These are phyloP conservation scores for Neosalanx taihuensis DNA, from an alignment of 2,797 vertebrate genomes.

Conservation along the genomic window DNA sequence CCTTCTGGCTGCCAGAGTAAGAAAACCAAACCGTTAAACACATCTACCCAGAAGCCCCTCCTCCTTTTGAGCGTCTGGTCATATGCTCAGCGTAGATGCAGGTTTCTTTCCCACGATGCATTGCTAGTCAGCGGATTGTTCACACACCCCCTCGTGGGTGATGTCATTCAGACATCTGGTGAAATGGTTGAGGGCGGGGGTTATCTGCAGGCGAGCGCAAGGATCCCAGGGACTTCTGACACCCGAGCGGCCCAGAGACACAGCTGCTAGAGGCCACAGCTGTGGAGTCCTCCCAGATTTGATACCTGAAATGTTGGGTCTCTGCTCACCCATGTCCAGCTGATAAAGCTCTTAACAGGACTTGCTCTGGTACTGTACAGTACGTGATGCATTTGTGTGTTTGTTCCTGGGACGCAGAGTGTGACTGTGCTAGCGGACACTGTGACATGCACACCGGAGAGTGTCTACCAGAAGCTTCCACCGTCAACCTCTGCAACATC, in stretches of 20 bases:
- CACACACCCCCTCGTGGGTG: conserved; percentile 49
- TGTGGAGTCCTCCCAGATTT: conserved; percentile 35
- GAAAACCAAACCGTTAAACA: conserved; percentile 28
- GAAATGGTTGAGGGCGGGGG: conserved; percentile 33
- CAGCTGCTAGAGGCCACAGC: conserved; percentile 57
- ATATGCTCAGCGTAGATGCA: conserved; percentile 16
- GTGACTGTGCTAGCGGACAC: conserved; percentile 84
- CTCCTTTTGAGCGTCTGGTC: conserved; percentile 10
- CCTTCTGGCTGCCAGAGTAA: conserved; percentile 77
- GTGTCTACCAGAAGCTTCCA: conserved; percentile 81
- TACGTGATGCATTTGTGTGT: conserved; percentile 1
- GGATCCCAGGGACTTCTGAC: conserved; percentile 47
- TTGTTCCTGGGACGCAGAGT: conserved; percentile 67
- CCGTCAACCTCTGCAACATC: conserved; percentile 81
- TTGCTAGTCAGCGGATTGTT: conserved; percentile 28
- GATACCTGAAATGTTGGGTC: conserved; percentile 13
- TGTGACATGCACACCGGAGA: conserved; percentile 90
- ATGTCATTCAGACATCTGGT: conserved; percentile 51
- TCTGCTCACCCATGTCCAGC: conserved; percentile 28
- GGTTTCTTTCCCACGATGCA: conserved; percentile 28
- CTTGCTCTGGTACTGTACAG: conserved; percentile 23
- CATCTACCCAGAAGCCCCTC: conserved; percentile 10
- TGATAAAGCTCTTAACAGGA: conserved; percentile 12
- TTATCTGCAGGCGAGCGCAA: conserved; percentile 22
- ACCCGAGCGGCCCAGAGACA: conserved; percentile 34